Base-by-base conservation (phyloP, 2,113 vertebrate species). In the Leptocoma aspasia region DNA sequence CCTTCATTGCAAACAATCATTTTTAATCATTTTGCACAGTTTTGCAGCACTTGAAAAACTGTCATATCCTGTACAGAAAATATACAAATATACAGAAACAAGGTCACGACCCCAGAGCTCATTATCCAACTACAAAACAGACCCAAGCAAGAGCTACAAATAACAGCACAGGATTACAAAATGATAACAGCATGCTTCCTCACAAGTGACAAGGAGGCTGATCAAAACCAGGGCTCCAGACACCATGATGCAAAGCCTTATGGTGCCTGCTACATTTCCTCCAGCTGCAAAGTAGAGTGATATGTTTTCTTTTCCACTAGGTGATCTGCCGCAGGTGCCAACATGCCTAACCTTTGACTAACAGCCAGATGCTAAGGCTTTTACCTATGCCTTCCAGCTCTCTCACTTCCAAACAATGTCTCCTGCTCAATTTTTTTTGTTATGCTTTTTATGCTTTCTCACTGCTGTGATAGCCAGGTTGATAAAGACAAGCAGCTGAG, bases 141-240 rank as follows among this genome's bases (percentile, higher is more conserved):
- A 69, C 23, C 20, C 18, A 80, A 23, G n/a, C 35, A 85, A 86
- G 70, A 93, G 45, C 59, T 90, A 92, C 94, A 96, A 95, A 95
- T 86, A 90, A 53, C 70, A 57, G 27, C 54, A 42, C 31, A 59
- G 59, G 79, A 88, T 90, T 86, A 77, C 50, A 88, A 82, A 87
- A 69, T 0, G 12, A 71, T 85, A 95, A 82, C 54, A 87, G 44
- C 33, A 12, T 14, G 21, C 61, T 85, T 68, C 78, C 82, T 93
- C 81, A 41, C 41, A 64, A 80, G 73, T 82, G 88, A 80, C 71
- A 54, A 23, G 44, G 66, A 85, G 42, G 15, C 35, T 95, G 90
- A 93, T 86, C 84, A 82, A 95, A 95, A 76, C 49, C 93, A 96
- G 82, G 24, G 26, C 79, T 77, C 66, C 63, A 94, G 82, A 80